Evolutionary conservation across 2,797 vertebrate species (phyloP), one percentile per base, ranked within the genome.

Genomic region (Neosalanx taihuensis): DNA sequence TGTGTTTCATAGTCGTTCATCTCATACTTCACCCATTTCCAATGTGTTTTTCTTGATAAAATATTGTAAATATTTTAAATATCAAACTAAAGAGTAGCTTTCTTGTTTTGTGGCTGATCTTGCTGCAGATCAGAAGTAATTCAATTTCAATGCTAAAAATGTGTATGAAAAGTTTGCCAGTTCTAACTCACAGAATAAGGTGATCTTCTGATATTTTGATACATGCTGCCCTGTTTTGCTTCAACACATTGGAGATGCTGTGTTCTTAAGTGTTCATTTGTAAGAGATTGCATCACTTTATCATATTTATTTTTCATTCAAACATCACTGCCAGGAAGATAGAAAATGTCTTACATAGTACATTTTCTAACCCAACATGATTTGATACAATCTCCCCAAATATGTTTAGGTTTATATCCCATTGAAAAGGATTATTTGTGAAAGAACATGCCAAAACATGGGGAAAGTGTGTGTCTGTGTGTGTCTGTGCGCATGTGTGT

Each of bases 281-380:
- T 80, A 35, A 76, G 83, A 89, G 87, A 92, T 84, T 89, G 88
- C 83, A 89, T 90, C 83, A 79, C 84, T 89, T 72, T 82, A 83
- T 68, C 49, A 13, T 57, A 66, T 12, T 10, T 65, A 10, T n/a
- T 57, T 73, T 71, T 72, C 56, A 73, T 17, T 61, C 65, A 57
- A 65, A 20, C 37, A 49, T 30, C 62, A 69, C 53, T 77, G 41
- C 56, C 58, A 60, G 46, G 12, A 31, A 57, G 64, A 77, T 26
- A 51, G 64, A 64, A 31, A 23, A 64, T 41, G 30, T 46, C 9
- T 12, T 12, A 58, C 9, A 46, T 12, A 58, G 41, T 46, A 46
- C 41, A 58, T 57, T 37, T 12, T 72, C 23, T 56, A 56, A 56
- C 51, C 18, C 51, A 56, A 56, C 51, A 56, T 56, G 51, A 46